phyloP scores from a whole-genome alignment of 2,797 vertebrate genomes.

The Furcifer pardalis region DNA sequence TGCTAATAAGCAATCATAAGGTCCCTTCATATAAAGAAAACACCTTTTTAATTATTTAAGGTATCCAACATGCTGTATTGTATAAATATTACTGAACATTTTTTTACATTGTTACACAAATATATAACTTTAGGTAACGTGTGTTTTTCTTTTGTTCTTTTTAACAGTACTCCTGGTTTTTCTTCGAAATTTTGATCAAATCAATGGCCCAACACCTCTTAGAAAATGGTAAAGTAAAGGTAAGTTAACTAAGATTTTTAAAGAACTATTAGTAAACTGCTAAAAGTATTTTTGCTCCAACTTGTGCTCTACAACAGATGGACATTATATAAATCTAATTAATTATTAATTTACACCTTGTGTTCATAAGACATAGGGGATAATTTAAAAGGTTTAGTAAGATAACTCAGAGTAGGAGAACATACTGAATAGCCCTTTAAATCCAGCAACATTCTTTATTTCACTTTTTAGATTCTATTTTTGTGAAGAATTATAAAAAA shows the following conservation, averaged over 20 bases:
- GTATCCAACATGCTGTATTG: not conserved
- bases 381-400: not conserved
- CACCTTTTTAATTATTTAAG: not conserved
- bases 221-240: conserved; percentile 95
- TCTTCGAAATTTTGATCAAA: conserved; percentile 97
- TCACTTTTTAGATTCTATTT: not conserved
- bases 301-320: not conserved
- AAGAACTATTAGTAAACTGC: not conserved
- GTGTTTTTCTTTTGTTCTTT: conserved; percentile 40
- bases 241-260: conserved; percentile 70
- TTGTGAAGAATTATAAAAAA: not conserved
- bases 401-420: not conserved
- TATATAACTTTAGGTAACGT: conserved; percentile 1
- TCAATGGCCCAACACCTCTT: conserved; percentile 98
- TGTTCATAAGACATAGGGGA: not conserved
- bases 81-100: not conserved
- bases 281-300: not conserved
- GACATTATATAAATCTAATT: not conserved
- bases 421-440: too few species aligned
- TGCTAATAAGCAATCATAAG: not conserved
- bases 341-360: not conserved
- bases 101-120: not conserved
- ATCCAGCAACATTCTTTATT: not conserved
- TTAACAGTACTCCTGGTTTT: conserved; percentile 98
- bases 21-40: not conserved